phyloP scores from a whole-genome alignment of 2,113 vertebrate species.

The Dipodomys merriami region DNA sequence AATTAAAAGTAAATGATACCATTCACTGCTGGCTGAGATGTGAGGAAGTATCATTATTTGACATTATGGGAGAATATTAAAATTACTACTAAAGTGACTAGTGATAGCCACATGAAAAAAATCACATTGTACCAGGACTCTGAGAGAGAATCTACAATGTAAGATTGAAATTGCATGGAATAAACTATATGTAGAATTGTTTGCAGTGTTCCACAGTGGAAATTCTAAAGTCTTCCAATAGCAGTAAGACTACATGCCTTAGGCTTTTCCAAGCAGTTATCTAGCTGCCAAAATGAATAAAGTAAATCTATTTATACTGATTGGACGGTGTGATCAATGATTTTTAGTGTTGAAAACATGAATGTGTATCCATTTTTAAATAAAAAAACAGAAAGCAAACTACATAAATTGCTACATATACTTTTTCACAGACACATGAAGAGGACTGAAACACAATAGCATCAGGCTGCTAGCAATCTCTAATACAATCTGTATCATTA shows the following conservation, averaged over 20 bases:
- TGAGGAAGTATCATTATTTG: slow-evolving; percentile 19
- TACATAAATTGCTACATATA: background rate
- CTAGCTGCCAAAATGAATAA: background rate
- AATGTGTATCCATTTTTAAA: background rate
- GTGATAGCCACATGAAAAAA: background rate
- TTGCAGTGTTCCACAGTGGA: background rate
- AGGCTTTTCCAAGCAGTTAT: background rate
- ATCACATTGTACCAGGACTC: too few species aligned
- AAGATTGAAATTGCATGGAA: slow-evolving; percentile 1
- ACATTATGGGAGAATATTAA: slow-evolving; percentile 7
- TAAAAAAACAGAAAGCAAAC: background rate
- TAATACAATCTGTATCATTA: background rate
- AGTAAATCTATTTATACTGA: background rate
- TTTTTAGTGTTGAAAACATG: background rate
- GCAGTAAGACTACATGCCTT: background rate
- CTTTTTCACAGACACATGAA: background rate
- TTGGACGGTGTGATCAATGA: background rate
- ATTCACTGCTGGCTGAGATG: background rate
- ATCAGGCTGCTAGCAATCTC: background rate
- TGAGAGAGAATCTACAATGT: background rate
- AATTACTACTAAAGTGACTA: background rate
- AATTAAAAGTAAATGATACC: slow-evolving; percentile 41
- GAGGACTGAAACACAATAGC: background rate
- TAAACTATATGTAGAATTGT: background rate
- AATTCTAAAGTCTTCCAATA: background rate